A percentile compares a stretch with the other conserved stretches of the same genome.
phyloP scores from a whole-genome alignment of 2,797 vertebrate species.

The Eidolon dupreanum region DNA sequence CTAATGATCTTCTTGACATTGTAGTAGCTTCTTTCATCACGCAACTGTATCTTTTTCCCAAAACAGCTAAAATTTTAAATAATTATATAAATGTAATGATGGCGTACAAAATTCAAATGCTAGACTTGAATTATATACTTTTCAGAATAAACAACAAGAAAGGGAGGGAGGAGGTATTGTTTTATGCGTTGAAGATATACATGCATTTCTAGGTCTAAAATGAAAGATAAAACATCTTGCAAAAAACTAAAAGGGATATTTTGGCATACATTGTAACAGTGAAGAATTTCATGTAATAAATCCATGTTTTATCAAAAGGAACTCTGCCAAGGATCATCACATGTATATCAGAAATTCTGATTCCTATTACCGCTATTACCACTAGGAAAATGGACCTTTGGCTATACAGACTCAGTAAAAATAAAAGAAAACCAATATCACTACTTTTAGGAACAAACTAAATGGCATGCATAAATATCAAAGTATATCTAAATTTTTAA shows the following conservation, averaged over 20 bases:
- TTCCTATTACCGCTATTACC: neutral
- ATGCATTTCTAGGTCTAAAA: neutral
- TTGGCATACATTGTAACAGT: neutral
- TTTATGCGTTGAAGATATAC: neutral
- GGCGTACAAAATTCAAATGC: neutral
- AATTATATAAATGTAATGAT: neutral
- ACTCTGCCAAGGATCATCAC: neutral
- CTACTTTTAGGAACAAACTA: conserved; percentile 40
- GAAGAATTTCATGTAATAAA: neutral
- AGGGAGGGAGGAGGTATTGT: neutral
- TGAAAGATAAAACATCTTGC: neutral
- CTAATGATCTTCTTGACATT: neutral
- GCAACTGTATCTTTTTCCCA: neutral
- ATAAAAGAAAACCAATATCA: conserved; percentile 18
- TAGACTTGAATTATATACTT: neutral
- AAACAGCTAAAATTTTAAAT: conserved; percentile 25
- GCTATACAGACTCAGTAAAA: neutral
- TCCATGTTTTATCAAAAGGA: neutral
- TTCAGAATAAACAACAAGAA: neutral
- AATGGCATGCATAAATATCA: conserved; percentile 41
- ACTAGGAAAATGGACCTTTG: neutral
- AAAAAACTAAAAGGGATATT: neutral
- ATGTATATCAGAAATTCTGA: conserved; percentile 11
- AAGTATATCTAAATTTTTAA: conserved; percentile 21
- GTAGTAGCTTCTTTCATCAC: neutral